A percentile compares a stretch with the other conserved stretches of the same genome.
Evolutionary conservation across 2,888 invertebrate genomes (phyloP).

Genomic region (Ypsolopha sequella): DNA sequence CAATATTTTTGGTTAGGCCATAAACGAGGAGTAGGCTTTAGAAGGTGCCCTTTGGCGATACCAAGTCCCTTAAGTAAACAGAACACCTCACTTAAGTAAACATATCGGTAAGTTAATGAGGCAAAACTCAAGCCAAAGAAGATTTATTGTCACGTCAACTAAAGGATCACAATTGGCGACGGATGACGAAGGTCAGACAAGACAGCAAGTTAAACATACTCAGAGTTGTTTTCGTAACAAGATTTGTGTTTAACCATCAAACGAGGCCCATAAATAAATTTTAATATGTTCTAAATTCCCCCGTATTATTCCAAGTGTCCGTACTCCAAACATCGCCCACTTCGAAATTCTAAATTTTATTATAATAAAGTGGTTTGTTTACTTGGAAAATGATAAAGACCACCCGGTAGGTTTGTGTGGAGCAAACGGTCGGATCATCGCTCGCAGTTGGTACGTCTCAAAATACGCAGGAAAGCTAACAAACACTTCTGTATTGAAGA

Average conservation of each 20-base stretch:
- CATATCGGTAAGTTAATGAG: not conserved
- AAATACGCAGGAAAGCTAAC: conserved; percentile 54
- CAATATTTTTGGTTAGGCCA: too few relatives aligned
- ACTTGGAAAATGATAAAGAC: conserved; percentile 65
- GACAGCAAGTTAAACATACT: too few relatives aligned
- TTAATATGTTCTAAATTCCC: not conserved
- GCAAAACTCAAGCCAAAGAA: conserved; percentile 23
- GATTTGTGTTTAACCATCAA: not conserved
- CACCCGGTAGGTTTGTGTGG: conserved; percentile 46
- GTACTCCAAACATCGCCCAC: not conserved
- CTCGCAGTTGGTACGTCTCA: conserved; percentile 60
- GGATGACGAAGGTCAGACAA: too few relatives aligned
- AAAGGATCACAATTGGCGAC: too few relatives aligned
- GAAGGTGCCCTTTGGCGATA: too few relatives aligned
- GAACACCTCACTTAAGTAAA: not conserved
- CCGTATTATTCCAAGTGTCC: not conserved
- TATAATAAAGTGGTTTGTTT: conserved; percentile 50
- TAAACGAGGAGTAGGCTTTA: too few relatives aligned
- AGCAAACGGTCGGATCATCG: conserved; percentile 18
- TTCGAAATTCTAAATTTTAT: conserved; percentile 37
- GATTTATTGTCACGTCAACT: too few relatives aligned
- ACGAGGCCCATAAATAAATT: not conserved
- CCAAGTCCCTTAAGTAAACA: too few relatives aligned
- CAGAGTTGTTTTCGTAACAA: not conserved
- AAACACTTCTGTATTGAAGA: conserved; percentile 37